Percentiles rank a stretch among this genome's conserved stretches.
Conservation (phyloP, 2,888 invertebrate species). For the Ophion slaviceki region DNA sequence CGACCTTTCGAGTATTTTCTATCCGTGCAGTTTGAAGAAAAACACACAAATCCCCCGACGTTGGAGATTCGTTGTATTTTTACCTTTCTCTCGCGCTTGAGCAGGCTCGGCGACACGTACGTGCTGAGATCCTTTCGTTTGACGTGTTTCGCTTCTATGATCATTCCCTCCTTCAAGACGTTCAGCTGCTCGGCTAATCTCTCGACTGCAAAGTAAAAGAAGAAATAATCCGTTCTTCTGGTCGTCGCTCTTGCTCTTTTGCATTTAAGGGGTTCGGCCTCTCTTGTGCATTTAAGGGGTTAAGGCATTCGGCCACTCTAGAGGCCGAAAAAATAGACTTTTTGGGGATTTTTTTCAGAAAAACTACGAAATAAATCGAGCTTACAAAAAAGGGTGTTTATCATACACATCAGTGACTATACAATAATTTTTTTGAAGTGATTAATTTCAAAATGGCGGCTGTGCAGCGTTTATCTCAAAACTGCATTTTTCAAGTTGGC, state of each 20-base stretch:
- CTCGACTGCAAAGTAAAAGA: conserved; percentile 82
- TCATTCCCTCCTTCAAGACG: conserved; percentile 90
- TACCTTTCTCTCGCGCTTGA: conserved; percentile 89
- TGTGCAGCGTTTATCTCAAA: too few relatives aligned
- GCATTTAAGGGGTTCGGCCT: neutral
- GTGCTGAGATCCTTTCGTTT: conserved; percentile 91
- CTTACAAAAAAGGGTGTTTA: too few relatives aligned
- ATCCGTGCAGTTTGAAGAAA: neutral
- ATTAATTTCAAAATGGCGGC: too few relatives aligned
- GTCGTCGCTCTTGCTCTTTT: too few relatives aligned
- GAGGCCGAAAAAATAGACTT: too few relatives aligned
- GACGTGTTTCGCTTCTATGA: conserved; percentile 94
- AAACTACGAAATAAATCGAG: too few relatives aligned
- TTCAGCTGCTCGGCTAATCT: conserved; percentile 87
- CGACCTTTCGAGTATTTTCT: neutral
- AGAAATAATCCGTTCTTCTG: neutral
- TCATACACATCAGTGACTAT: too few relatives aligned
- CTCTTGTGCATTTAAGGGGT: neutral
- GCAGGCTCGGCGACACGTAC: conserved; percentile 89
- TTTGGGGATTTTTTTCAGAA: too few relatives aligned
- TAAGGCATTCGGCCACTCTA: too few relatives aligned
- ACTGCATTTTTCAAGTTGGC: too few relatives aligned
- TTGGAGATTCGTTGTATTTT: conserved; percentile 3
- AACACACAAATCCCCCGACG: neutral
- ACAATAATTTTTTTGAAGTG: too few relatives aligned